Base-by-base conservation (phyloP, 37 sponge, comb jelly and placozoan species). In the Bolinopsis microptera region DNA sequence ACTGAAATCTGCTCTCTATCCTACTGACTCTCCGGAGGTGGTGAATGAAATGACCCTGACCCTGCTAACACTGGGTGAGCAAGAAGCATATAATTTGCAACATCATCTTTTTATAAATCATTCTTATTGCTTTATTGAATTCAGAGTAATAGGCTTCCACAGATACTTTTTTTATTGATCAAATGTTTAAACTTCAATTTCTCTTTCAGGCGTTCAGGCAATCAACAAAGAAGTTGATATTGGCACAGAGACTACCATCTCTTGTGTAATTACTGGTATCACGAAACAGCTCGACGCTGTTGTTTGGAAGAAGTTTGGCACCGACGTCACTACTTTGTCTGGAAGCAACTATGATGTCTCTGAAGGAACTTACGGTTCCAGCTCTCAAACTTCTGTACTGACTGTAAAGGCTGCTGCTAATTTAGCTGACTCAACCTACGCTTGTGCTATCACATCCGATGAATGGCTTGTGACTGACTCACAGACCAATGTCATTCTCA, bases 1-100 rank as follows among this genome's bases (percentile, higher is more conserved):
- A 32, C 33, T 32, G 5, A 77, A 27, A 3, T 77, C 80, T 16
- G 21, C 37, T 13, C 37, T 2, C 3, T 77, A 33, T 32, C 80
- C 80, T 2, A 18, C 34, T 77, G 21, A 77, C 21, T 77, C 80
- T 77, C 80, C 80, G 27, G 80, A 77, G 21, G 35, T 77, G 27
- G 36, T 35, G 37, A 77, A 77, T 21, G 80, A 77, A 0, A 32
- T 77, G 36, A 32, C 32, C 0, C 80, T 77, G 32, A 77, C 80
- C 3, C 18, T 32, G 21, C 80, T 77, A 8, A 9, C 80, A 21
- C 74, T 70, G 16, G 25, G 74, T 70, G 2, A n/a, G 61, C 61
- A n/a, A n/a, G n/a, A n/a, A n/a, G n/a, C n/a, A n/a, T n/a, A n/a
- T n/a, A n/a, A n/a, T n/a, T n/a, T n/a, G n/a, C n/a, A n/a, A n/a